These are phyloP conservation scores for Zaprionus ornatus DNA, from an alignment of 1,140 invertebrate species.

Conservation along the genomic window DNA sequence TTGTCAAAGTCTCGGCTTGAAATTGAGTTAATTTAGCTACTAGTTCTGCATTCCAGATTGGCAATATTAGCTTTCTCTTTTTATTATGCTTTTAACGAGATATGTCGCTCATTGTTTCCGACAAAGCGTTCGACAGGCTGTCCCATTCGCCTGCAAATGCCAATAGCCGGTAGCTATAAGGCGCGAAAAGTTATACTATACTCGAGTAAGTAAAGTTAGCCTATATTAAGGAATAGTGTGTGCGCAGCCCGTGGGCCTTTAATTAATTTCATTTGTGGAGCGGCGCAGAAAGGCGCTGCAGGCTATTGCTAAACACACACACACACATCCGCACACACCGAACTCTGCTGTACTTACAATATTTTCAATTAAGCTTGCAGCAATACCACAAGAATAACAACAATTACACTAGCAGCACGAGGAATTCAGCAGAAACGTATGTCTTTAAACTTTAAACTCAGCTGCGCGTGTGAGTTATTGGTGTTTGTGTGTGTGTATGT, in stretches of 20 bases:
- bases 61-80: constrained; percentile 2
- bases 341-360: constrained; percentile 58
- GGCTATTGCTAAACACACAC: constrained; percentile 67
- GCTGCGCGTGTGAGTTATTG: constrained; percentile 13
- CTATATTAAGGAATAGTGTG: constrained; percentile 17
- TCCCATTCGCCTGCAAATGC: background rate
- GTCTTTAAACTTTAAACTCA: constrained; percentile 19
- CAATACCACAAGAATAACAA: constrained; percentile 77
- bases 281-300: constrained; percentile 59
- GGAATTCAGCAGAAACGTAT: constrained; percentile 14
- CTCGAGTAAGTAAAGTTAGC: constrained; percentile 24
- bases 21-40: background rate
- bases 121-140: constrained; percentile 1
- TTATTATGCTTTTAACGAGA: background rate
- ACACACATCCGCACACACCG: constrained; percentile 47
- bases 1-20: constrained; percentile 4
- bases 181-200: constrained; percentile 64
- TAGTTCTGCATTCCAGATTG: background rate
- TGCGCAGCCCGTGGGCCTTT: constrained; percentile 55
- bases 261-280: constrained; percentile 77
- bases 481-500: constrained; percentile 5
- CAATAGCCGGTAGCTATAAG: constrained; percentile 71
- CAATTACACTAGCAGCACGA: constrained; percentile 59
- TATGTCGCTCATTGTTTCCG: background rate
- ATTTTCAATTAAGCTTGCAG: constrained; percentile 79